Percentiles rank a stretch among this genome's conserved stretches.
These are phyloP conservation scores for Pissodes strobi DNA, from an alignment of 1,140 invertebrate species.

Conservation along the genomic window DNA sequence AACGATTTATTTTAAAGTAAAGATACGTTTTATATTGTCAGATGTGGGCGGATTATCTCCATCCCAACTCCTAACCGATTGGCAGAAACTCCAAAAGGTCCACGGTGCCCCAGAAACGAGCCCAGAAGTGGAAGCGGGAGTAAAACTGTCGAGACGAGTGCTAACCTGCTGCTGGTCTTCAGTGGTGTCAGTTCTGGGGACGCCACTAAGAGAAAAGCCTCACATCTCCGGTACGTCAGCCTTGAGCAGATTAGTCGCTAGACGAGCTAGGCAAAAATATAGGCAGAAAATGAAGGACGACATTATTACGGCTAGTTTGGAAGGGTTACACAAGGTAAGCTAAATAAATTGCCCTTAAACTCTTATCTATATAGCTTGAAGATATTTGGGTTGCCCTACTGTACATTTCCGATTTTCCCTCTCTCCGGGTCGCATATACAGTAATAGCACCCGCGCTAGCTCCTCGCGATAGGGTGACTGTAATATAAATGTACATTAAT, in stretches of 20 bases:
- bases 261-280: conserved; percentile 58
- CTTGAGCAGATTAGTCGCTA: conserved; percentile 50
- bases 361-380: too few species aligned
- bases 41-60: conserved; percentile 84
- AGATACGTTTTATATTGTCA: conserved; percentile 52
- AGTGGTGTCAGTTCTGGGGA: conserved; percentile 84
- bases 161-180: conserved; percentile 90
- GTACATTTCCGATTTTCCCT: too few species aligned
- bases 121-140: conserved; percentile 70
- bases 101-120: conserved; percentile 65
- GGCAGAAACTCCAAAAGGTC: conserved; percentile 78
- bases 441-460: too few species aligned
- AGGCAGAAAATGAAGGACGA: conserved; percentile 67
- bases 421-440: too few species aligned
- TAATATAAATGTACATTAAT: too few species aligned
- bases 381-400: too few species aligned
- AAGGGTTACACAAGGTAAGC: conserved; percentile 85
- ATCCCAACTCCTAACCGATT: conserved; percentile 82
- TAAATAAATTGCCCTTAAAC: neutral
- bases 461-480: too few species aligned
- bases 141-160: conserved; percentile 69
- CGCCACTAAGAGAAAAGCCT: conserved; percentile 69
- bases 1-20: too few species aligned
- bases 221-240: conserved; percentile 58
- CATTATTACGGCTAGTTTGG: conserved; percentile 82